Evolutionary conservation across 64 coral and sea anemone species (phyloP).

Genomic region (Porites lutea): DNA sequence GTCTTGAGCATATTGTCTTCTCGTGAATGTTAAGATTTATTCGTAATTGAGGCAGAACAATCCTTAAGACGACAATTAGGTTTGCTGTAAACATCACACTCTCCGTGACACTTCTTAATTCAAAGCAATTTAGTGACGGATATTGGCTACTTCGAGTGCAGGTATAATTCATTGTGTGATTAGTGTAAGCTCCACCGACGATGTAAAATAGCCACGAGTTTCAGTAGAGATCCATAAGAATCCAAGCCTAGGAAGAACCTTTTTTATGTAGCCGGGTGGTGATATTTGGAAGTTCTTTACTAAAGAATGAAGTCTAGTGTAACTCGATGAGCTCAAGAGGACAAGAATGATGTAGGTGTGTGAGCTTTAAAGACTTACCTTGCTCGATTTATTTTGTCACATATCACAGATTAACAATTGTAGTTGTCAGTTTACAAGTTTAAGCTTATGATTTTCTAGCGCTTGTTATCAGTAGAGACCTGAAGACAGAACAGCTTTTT

Average conservation of each 20-base stretch:
- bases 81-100: not conserved
- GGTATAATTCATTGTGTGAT: not conserved
- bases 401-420: not conserved
- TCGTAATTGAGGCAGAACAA: not conserved
- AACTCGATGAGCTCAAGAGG: not conserved
- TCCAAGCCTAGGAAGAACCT: not conserved
- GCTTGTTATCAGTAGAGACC: not conserved
- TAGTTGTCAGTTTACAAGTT: not conserved
- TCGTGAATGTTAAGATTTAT: not conserved
- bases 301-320: no score
- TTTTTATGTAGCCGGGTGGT: not conserved
- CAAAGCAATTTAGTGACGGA: slow-evolving; percentile 20
- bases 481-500: not conserved
- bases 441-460: not conserved
- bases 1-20: not conserved
- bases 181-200: not conserved
- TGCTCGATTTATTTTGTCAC: not conserved
- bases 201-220: not conserved
- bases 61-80: not conserved
- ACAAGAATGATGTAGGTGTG: no score
- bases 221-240: not conserved
- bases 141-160: not conserved
- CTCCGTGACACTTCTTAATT: slow-evolving; percentile 1
- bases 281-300: not conserved
- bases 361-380: not conserved